Conservation (phyloP, 2,113 vertebrate species). For the Mormyrus iriodes region DNA sequence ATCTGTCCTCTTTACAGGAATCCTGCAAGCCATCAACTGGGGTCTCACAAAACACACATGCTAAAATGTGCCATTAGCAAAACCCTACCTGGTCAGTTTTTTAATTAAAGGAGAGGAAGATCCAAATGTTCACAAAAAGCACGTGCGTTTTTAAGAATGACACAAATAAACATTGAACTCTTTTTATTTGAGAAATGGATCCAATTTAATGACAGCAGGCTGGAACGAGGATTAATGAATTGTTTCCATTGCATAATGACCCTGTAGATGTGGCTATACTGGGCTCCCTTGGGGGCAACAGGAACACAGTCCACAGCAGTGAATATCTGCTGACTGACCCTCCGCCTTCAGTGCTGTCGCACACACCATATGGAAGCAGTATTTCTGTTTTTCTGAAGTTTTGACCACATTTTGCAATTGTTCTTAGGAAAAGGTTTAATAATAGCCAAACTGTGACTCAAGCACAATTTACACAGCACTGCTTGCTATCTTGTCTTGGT, state of each 20-base stretch:
- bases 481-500: background rate
- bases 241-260: conserved; percentile 46
- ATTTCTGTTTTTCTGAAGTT: conserved; percentile 28
- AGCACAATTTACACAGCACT: conserved; percentile 8
- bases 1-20: conserved; percentile 14
- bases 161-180: background rate
- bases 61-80: background rate
- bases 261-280: background rate
- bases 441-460: conserved; percentile 29
- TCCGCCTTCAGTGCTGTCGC: conserved; percentile 33
- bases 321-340: conserved; percentile 18
- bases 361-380: conserved; percentile 38
- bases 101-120: background rate
- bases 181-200: conserved; percentile 21
- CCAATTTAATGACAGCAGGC: background rate
- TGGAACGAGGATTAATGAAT: conserved; percentile 27
- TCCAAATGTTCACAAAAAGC: background rate
- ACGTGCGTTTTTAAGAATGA: background rate
- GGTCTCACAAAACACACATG: background rate
- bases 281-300: conserved; percentile 29
- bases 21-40: conserved; percentile 1
- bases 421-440: conserved; percentile 8
- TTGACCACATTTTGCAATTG: conserved; percentile 29
- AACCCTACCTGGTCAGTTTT: background rate
- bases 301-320: conserved; percentile 38